Conservation (phyloP, 1,140 invertebrate genomes). For the fruit fly (Drosophila melanogaster) region DNA sequence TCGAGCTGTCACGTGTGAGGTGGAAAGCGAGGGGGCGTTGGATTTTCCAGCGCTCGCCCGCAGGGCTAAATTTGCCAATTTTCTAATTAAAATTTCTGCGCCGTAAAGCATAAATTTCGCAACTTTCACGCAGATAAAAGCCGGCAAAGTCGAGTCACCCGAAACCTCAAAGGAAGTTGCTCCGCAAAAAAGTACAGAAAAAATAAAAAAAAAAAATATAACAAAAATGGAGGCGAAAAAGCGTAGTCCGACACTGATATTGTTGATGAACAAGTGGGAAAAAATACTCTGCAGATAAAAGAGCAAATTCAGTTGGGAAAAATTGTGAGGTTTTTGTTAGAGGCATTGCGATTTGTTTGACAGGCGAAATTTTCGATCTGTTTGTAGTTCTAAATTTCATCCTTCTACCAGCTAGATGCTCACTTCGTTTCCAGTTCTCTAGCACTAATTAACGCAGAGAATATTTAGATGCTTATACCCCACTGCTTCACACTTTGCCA, state of each 20-base stretch:
- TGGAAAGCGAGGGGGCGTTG: slow-evolving; percentile 21
- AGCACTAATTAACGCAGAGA: slow-evolving; percentile 33
- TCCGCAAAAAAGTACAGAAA: not conserved
- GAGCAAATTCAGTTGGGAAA: slow-evolving; percentile 18
- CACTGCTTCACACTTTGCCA: slow-evolving; percentile 33
- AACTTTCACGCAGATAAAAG: slow-evolving; percentile 73
- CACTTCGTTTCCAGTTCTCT: not conserved
- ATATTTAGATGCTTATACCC: slow-evolving; percentile 42
- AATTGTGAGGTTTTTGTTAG: slow-evolving; percentile 17
- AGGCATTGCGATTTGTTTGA: slow-evolving; percentile 32
- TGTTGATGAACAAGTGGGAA: slow-evolving; percentile 25
- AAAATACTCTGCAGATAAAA: slow-evolving; percentile 7
- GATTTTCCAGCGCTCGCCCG: slow-evolving; percentile 28
- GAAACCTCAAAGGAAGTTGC: slow-evolving; percentile 55
- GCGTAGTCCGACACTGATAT: slow-evolving; percentile 21
- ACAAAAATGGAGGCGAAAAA: slow-evolving; percentile 13
- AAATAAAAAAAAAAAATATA: not conserved
- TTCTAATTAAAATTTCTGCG: slow-evolving; percentile 83
- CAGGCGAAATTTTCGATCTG: slow-evolving; percentile 32
- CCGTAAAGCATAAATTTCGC: slow-evolving; percentile 80
- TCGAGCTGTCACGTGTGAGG: slow-evolving; percentile 77
- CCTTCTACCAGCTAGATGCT: not conserved
- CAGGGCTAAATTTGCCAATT: slow-evolving; percentile 75
- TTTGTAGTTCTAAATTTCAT: not conserved
- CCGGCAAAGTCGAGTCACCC: slow-evolving; percentile 45